These are phyloP conservation scores for Rutilus rutilus DNA, from an alignment of 2,113 vertebrate genomes.

Conservation along the genomic window DNA sequence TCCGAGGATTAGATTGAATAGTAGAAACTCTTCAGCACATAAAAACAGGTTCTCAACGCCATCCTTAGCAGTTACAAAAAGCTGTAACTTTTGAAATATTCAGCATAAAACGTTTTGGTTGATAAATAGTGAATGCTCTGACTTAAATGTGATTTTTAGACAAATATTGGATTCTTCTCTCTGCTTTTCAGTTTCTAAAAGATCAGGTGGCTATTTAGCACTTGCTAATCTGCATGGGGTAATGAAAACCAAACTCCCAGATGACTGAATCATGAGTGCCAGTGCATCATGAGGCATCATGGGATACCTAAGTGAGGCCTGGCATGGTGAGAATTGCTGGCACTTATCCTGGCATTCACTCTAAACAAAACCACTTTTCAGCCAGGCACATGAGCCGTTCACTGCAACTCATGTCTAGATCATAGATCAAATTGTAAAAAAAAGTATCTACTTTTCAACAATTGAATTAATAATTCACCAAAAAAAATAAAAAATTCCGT, in stretches of 20 bases:
- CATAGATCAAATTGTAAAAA: background rate
- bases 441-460: background rate
- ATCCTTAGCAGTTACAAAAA: too few species aligned
- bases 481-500: background rate
- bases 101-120: background rate
- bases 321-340: background rate
- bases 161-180: slow-evolving; percentile 66
- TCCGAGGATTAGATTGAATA: slow-evolving; percentile 37
- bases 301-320: background rate
- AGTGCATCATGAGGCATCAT: slow-evolving; percentile 22
- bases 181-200: slow-evolving; percentile 69
- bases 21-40: background rate
- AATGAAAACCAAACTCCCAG: slow-evolving; percentile 85
- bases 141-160: background rate
- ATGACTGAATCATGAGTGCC: slow-evolving; percentile 80
- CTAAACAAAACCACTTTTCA: background rate
- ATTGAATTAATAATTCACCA: background rate
- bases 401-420: background rate
- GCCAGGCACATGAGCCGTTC: background rate
- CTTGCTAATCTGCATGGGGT: slow-evolving; percentile 83
- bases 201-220: slow-evolving; percentile 89
- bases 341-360: slow-evolving; percentile 8
- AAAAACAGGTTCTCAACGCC: background rate
- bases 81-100: too few species aligned
- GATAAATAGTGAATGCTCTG: background rate